phyloP scores from a whole-genome alignment of 35 echinoderm and acorn worm genomes.

The Heliocidaris tuberculata region DNA sequence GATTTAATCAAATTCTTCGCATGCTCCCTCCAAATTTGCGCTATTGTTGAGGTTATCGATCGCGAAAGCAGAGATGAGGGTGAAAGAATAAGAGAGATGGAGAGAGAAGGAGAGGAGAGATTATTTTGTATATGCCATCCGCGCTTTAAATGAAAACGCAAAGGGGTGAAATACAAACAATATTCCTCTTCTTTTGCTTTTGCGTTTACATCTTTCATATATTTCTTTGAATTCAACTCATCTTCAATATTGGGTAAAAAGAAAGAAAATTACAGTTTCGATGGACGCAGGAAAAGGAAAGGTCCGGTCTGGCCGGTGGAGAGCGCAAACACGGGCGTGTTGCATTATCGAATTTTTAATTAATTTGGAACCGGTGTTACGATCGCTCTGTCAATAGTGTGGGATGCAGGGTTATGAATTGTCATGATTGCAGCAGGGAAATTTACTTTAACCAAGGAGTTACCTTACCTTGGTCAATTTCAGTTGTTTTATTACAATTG shows the following conservation, averaged over 20 bases:
- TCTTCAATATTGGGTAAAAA: not conserved
- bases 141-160: not conserved
- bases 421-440: not conserved
- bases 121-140: not conserved
- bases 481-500: no score
- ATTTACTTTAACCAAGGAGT: no score
- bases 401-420: not conserved
- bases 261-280: not conserved
- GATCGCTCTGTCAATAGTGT: not conserved
- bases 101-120: not conserved
- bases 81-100: not conserved
- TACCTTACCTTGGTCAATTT: no score
- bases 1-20: not conserved
- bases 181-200: not conserved
- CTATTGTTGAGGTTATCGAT: not conserved
- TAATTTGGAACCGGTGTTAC: not conserved
- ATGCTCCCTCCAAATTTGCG: not conserved
- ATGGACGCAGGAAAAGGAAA: not conserved
- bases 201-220: not conserved
- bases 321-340: not conserved
- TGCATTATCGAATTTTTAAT: not conserved
- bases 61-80: not conserved
- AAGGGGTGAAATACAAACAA: not conserved
- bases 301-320: not conserved
- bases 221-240: not conserved